A percentile compares a stretch with the other conserved stretches of the same genome.
Evolutionary conservation across 2,888 invertebrate genomes (phyloP).

Genomic region (Thyatira batis): DNA sequence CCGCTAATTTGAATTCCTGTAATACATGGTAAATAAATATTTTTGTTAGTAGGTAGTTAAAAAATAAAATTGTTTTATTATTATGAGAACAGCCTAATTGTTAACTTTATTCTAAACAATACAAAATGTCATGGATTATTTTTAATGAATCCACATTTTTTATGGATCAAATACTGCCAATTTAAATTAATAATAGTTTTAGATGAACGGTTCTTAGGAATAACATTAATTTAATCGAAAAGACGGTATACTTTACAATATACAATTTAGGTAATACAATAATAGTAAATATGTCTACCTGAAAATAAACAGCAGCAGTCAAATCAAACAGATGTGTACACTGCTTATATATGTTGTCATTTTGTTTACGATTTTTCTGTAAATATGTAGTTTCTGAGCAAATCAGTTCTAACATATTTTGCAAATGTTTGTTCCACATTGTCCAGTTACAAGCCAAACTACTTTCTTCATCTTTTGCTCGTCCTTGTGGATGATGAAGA

Average conservation of each 20-base stretch:
- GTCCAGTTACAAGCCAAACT: slow-evolving; percentile 63
- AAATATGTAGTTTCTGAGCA: slow-evolving; percentile 56
- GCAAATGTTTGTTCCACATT: slow-evolving; percentile 61
- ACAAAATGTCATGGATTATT: too few species aligned
- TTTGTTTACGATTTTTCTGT: slow-evolving; percentile 55
- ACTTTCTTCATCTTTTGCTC: slow-evolving; percentile 45
- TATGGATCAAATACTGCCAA: too few species aligned
- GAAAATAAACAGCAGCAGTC: slow-evolving; percentile 63
- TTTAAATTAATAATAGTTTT: too few species aligned
- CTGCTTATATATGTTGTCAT: slow-evolving; percentile 37
- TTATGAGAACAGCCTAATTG: too few species aligned
- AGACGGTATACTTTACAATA: too few species aligned
- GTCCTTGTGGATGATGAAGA: slow-evolving; percentile 69
- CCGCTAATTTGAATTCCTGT: slow-evolving; percentile 38
- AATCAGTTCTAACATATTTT: slow-evolving; percentile 64
- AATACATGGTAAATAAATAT: slow-evolving; percentile 11
- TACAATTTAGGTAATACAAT: too few species aligned
- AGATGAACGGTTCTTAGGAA: too few species aligned
- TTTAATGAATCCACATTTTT: too few species aligned
- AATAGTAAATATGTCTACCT: slow-evolving; percentile 55
- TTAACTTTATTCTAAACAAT: too few species aligned
- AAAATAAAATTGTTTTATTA: too few species aligned
- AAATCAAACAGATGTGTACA: slow-evolving; percentile 50
- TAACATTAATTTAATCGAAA: too few species aligned
- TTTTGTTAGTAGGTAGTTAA: too few species aligned